phyloP scores from a whole-genome alignment of 2,797 vertebrate species.

The Malurus leucopterus region DNA sequence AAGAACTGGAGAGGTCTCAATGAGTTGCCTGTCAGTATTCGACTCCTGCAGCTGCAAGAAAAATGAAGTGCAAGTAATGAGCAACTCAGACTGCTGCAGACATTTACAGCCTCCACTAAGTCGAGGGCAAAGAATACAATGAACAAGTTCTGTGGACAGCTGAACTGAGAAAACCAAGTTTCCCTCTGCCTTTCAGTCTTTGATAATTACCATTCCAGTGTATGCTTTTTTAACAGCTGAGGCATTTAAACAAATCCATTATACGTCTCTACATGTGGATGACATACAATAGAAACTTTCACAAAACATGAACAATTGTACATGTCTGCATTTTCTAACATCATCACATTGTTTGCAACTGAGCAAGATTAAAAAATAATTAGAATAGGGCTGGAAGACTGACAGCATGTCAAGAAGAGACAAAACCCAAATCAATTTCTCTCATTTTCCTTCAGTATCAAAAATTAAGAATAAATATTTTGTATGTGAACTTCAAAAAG shows the following conservation, averaged over 20 bases:
- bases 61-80: background rate
- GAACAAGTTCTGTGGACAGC: background rate
- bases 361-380: background rate
- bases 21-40: slow-evolving; percentile 91
- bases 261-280: background rate
- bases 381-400: background rate
- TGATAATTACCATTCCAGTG: background rate
- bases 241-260: background rate
- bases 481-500: background rate
- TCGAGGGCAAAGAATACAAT: background rate
- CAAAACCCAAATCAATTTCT: slow-evolving; percentile 20
- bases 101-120: background rate
- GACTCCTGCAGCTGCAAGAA: slow-evolving; percentile 89
- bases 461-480: slow-evolving; percentile 47
- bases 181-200: background rate
- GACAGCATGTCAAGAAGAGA: background rate
- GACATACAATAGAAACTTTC: background rate
- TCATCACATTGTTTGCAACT: background rate
- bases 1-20: slow-evolving; percentile 94
- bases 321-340: background rate
- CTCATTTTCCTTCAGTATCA: background rate
- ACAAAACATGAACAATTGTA: background rate
- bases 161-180: background rate
- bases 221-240: background rate
- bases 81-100: background rate